Evolutionary conservation across 2,113 vertebrate genomes (phyloP).

Genomic region (Cricetomys ansorgei): DNA sequence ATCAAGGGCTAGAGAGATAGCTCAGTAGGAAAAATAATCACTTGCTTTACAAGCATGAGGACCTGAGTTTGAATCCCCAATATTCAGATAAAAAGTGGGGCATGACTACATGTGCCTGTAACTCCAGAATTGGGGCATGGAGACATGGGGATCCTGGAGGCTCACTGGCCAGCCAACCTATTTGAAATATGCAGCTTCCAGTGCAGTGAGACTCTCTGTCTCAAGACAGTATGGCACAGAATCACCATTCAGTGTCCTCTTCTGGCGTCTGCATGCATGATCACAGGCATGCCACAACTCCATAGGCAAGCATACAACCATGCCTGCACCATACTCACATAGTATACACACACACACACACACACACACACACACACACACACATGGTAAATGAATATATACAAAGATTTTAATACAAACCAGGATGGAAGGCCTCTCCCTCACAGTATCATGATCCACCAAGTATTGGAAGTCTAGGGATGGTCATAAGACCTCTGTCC

Average conservation of each 20-base stretch:
- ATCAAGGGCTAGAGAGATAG: background rate
- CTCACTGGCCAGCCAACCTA: background rate
- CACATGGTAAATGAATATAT: background rate
- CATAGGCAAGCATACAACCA: background rate
- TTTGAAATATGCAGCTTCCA: background rate
- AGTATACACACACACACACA: background rate
- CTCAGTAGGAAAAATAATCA: accelerated
- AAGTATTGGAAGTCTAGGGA: too few species aligned
- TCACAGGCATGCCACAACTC: background rate
- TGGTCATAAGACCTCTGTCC: background rate
- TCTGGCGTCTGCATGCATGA: background rate
- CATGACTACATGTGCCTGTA: background rate
- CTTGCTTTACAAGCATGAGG: background rate
- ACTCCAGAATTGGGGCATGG: background rate
- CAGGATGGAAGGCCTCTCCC: background rate
- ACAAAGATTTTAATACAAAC: background rate
- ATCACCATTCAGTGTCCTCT: background rate
- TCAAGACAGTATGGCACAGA: background rate
- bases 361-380: too few species aligned
- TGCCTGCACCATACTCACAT: background rate
- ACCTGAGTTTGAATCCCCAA: background rate
- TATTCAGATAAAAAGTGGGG: background rate
- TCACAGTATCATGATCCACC: background rate
- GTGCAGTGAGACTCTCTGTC: background rate
- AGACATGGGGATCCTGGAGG: background rate